These are phyloP conservation scores for Danio kyathit DNA, from an alignment of 2,797 vertebrate genomes.

Conservation along the genomic window DNA sequence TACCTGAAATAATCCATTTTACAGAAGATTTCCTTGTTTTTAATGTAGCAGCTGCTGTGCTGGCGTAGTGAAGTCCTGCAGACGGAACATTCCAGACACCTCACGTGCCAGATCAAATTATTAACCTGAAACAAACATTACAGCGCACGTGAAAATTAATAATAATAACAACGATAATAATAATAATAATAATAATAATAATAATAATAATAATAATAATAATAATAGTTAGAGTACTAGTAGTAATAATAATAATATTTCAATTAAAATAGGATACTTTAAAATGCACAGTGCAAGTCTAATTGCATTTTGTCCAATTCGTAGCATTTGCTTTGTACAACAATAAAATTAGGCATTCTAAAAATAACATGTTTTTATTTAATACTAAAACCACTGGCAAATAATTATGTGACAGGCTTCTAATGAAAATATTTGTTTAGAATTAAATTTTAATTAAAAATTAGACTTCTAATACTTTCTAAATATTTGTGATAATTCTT, in stretches of 20 bases:
- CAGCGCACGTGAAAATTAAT: background rate
- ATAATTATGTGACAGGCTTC: background rate
- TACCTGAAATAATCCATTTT: slow-evolving; percentile 99
- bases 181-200: slow-evolving; percentile 6
- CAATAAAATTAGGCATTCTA: too few species aligned
- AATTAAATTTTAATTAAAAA: background rate
- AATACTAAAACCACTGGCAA: background rate
- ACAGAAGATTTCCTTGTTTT: slow-evolving; percentile 99
- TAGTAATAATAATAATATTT: background rate
- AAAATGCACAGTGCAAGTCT: too few species aligned
- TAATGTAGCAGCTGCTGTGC: slow-evolving; percentile 99
- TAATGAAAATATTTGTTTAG: background rate
- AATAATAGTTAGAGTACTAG: too few species aligned
- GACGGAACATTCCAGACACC: slow-evolving; percentile 96
- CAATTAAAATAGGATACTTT: background rate
- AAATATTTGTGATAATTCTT: background rate
- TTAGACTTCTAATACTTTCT: background rate
- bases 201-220: slow-evolving; percentile 16
- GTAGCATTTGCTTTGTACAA: too few species aligned
- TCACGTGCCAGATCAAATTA: slow-evolving; percentile 98
- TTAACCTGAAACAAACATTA: slow-evolving; percentile 86
- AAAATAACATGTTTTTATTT: background rate
- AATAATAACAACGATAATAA: too few species aligned
- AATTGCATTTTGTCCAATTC: too few species aligned
- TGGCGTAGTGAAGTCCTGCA: slow-evolving; percentile 95